Evolutionary conservation across 2,113 vertebrate genomes (phyloP).

Genomic region (Pelusios castaneus): DNA sequence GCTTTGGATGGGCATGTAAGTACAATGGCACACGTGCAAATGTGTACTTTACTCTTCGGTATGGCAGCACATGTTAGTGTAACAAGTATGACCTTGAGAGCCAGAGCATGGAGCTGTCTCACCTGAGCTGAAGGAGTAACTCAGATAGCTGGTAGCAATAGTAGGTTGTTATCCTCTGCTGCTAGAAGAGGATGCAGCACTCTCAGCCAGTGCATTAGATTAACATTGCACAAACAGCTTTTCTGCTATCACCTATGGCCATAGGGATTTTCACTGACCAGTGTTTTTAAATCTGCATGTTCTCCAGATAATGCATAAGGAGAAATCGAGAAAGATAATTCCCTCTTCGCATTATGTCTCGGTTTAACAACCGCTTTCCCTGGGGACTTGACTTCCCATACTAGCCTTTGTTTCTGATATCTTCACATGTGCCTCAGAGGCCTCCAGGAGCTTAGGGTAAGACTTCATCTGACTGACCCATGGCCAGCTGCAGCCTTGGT

Average conservation of each 20-base stretch:
- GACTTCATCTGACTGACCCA: accelerated
- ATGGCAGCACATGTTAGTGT: background rate
- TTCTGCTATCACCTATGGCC: background rate
- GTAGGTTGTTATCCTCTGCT: background rate
- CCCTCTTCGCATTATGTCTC: accelerated
- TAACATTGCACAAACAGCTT: accelerated
- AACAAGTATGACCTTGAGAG: background rate
- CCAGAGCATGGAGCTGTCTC: background rate
- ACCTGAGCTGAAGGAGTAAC: background rate
- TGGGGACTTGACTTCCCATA: background rate
- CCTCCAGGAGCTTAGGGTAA: background rate
- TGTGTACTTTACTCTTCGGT: accelerated
- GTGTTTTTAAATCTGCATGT: background rate
- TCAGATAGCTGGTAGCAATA: background rate
- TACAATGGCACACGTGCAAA: background rate
- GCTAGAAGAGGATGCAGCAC: background rate
- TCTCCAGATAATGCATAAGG: background rate
- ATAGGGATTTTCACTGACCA: accelerated
- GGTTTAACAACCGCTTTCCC: background rate
- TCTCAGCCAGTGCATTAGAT: accelerated
- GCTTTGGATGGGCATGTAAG: conserved; percentile 96
- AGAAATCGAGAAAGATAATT: accelerated
- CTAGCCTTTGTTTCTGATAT: background rate
- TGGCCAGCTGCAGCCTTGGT: background rate
- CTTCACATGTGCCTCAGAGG: background rate